phyloP scores from a whole-genome alignment of 2,113 vertebrate species.

The Sebastes fasciatus region DNA sequence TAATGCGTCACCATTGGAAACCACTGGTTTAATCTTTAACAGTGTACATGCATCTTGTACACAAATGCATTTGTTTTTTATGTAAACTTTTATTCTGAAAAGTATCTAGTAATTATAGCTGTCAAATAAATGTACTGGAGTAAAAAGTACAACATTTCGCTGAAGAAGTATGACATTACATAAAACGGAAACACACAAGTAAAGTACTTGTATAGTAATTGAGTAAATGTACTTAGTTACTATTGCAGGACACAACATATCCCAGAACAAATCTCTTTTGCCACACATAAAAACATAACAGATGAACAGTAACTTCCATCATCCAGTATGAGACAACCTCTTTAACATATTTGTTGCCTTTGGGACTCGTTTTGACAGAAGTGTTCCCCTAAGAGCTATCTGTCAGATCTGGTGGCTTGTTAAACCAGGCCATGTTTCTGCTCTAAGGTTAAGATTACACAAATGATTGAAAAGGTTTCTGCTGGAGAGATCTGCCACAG shows the following conservation, averaged over 20 bases:
- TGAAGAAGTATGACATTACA: not conserved
- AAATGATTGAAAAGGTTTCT: conserved; percentile 70
- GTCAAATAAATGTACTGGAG: not conserved
- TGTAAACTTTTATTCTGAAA: conserved; percentile 1
- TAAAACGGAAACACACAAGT: not conserved
- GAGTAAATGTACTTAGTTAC: not conserved
- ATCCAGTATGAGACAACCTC: conserved; percentile 38
- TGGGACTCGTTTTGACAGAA: conserved; percentile 49
- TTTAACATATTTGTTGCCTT: conserved; percentile 53
- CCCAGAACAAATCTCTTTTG: conserved; percentile 1
- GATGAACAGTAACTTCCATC: conserved; percentile 39
- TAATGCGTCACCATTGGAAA: not conserved
- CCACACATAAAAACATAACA: conserved; percentile 40
- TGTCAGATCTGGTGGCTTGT: conserved; percentile 57
- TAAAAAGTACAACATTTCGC: not conserved
- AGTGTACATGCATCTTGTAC: not conserved
- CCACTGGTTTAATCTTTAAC: not conserved
- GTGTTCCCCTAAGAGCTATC: conserved; percentile 27
- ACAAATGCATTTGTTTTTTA: too few relatives aligned
- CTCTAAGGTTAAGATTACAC: conserved; percentile 67
- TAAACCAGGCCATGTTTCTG: conserved; percentile 69
- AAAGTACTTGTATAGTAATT: not conserved
- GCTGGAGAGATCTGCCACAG: conserved; percentile 54
- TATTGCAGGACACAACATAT: not conserved
- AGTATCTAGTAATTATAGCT: not conserved